Evolutionary conservation across 1,140 invertebrate species (phyloP).

Genomic region (Patella vulgata): DNA sequence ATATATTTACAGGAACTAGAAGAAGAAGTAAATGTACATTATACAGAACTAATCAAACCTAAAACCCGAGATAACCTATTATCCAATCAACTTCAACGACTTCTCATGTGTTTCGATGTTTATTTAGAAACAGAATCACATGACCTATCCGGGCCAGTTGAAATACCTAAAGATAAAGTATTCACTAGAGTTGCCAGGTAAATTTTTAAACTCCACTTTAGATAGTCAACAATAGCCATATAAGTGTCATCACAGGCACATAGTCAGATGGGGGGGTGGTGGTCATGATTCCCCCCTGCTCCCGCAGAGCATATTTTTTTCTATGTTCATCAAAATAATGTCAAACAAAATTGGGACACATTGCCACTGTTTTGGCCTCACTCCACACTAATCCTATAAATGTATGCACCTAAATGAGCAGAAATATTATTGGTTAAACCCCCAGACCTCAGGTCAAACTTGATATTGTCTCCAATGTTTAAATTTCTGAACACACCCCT

Average conservation of each 20-base stretch:
- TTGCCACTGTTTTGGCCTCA: no score
- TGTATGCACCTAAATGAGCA: no score
- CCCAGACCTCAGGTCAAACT: not conserved
- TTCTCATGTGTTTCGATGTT: constrained; percentile 87
- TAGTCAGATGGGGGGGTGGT: not conserved
- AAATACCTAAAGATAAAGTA: constrained; percentile 82
- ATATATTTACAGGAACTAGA: constrained; percentile 85
- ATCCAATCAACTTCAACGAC: constrained; percentile 79
- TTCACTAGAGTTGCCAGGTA: constrained; percentile 77
- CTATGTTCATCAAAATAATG: not conserved
- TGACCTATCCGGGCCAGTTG: constrained; percentile 69
- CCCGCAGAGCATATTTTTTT: not conserved
- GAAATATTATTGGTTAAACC: not conserved
- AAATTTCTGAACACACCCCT: no score
- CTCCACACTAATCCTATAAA: no score
- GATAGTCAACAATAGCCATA: constrained; percentile 3
- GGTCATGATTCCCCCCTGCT: not conserved
- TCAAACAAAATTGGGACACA: not conserved
- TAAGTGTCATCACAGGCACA: constrained; percentile 5
- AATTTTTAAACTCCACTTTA: no score
- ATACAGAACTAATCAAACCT: constrained; percentile 66
- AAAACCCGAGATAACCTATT: constrained; percentile 71
- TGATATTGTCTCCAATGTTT: no score
- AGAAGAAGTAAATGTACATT: constrained; percentile 77
- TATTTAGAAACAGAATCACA: constrained; percentile 79